These are phyloP conservation scores for Drosophila dives DNA, from an alignment of 2,888 invertebrate genomes.

Conservation along the genomic window DNA sequence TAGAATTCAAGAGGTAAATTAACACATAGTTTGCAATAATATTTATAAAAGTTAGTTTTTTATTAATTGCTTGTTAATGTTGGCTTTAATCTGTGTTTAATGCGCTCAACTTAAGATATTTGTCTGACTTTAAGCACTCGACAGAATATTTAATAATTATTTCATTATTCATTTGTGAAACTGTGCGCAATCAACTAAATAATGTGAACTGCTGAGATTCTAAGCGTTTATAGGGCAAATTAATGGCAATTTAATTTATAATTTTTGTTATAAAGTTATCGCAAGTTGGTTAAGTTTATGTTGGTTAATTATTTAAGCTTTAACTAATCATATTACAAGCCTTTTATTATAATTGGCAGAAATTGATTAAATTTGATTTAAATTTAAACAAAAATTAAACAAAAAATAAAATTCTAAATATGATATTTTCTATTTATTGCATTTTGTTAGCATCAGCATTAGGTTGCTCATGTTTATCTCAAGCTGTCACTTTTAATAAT, in stretches of 20 bases:
- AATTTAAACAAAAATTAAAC: background rate
- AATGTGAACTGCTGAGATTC: background rate
- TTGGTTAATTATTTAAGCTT: background rate
- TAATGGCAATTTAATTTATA: background rate
- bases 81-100: conserved; percentile 36
- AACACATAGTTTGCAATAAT: conserved; percentile 39
- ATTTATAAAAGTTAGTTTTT: conserved; percentile 40
- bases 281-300: background rate
- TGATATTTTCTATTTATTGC: background rate
- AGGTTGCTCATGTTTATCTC: conserved; percentile 21
- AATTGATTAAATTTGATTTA: background rate
- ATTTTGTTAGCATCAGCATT: background rate
- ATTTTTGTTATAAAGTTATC: background rate
- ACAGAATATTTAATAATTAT: conserved; percentile 5
- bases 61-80: conserved; percentile 59
- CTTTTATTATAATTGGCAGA: background rate
- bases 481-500: conserved; percentile 51
- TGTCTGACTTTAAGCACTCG: conserved; percentile 9
- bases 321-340: background rate
- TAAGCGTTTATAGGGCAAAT: background rate
- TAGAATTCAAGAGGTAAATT: conserved; percentile 34
- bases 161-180: conserved; percentile 8
- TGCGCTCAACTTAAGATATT: conserved; percentile 39
- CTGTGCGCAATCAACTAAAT: conserved; percentile 14
- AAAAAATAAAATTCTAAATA: background rate